phyloP scores from a whole-genome alignment of 2,888 invertebrate species.

The Scaptomyza caliginosa region DNA sequence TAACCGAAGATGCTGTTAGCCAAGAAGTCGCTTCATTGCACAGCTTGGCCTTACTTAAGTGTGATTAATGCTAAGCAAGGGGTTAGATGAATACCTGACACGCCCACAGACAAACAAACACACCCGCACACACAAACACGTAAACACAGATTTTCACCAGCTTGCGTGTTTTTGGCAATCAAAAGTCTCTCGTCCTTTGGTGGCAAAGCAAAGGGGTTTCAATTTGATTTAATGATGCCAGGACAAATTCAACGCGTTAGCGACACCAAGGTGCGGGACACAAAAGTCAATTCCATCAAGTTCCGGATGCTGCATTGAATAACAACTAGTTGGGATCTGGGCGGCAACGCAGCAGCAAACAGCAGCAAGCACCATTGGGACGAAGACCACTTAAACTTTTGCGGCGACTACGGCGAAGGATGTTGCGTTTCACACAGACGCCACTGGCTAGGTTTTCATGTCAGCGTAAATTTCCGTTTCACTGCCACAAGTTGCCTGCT shows the following conservation, averaged over 20 bases:
- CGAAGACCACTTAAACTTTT: constrained; percentile 65
- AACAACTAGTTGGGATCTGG: constrained; percentile 64
- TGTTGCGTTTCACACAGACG: constrained; percentile 70
- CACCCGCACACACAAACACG: constrained; percentile 3
- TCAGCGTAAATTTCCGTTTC: constrained; percentile 77
- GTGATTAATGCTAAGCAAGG: constrained; percentile 67
- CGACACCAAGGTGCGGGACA: constrained; percentile 43
- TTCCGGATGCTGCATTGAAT: constrained; percentile 77
- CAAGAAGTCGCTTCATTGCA: constrained; percentile 49
- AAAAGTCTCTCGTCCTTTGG: constrained; percentile 64
- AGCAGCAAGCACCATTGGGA: constrained; percentile 22
- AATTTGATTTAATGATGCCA: constrained; percentile 77
- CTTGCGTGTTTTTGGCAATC: constrained; percentile 59
- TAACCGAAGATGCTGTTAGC: constrained; percentile 52
- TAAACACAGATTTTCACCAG: constrained; percentile 4
- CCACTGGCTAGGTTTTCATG: constrained; percentile 74
- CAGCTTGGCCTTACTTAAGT: constrained; percentile 54
- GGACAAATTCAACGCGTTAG: constrained; percentile 74
- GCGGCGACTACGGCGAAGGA: constrained; percentile 53
- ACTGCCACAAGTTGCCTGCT: constrained; percentile 51
- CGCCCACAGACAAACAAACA: constrained; percentile 19
- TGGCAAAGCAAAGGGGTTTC: constrained; percentile 68
- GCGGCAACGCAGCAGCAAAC: constrained; percentile 3
- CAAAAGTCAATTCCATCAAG: constrained; percentile 77
- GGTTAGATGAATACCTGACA: constrained; percentile 57